Percentiles rank a stretch among this genome's conserved stretches.
These are phyloP conservation scores for Microtus oregoni DNA, from an alignment of 2,113 vertebrate species.

Conservation along the genomic window DNA sequence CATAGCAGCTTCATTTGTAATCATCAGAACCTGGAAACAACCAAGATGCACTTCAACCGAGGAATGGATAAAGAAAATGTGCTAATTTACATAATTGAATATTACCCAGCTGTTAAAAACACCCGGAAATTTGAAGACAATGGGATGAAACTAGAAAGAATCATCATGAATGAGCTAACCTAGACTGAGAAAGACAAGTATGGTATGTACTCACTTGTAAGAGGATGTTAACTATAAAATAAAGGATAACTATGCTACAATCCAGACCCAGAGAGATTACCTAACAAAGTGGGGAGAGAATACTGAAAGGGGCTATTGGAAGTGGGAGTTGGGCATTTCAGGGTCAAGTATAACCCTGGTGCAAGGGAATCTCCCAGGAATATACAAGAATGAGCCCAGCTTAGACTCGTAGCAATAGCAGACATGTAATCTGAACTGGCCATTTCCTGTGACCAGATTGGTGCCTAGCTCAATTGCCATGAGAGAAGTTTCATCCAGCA, in stretches of 20 bases:
- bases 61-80: neutral
- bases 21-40: neutral
- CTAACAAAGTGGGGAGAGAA: neutral
- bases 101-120: neutral
- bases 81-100: neutral
- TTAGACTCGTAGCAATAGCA: neutral
- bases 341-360: neutral
- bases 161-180: neutral
- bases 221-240: neutral
- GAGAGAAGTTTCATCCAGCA: neutral
- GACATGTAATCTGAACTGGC: neutral
- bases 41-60: neutral
- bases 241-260: neutral
- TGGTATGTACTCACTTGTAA: neutral
- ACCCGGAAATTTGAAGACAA: neutral
- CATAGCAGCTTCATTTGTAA: neutral
- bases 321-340: neutral
- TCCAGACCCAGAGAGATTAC: neutral
- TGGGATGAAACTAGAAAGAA: neutral
- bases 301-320: neutral
- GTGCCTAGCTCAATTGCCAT: neutral
- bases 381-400: neutral
- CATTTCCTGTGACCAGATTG: neutral
- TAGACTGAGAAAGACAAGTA: neutral
- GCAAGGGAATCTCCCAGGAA: neutral